Conservation (phyloP, 2,113 vertebrate species). For the Edolisoma coerulescens region DNA sequence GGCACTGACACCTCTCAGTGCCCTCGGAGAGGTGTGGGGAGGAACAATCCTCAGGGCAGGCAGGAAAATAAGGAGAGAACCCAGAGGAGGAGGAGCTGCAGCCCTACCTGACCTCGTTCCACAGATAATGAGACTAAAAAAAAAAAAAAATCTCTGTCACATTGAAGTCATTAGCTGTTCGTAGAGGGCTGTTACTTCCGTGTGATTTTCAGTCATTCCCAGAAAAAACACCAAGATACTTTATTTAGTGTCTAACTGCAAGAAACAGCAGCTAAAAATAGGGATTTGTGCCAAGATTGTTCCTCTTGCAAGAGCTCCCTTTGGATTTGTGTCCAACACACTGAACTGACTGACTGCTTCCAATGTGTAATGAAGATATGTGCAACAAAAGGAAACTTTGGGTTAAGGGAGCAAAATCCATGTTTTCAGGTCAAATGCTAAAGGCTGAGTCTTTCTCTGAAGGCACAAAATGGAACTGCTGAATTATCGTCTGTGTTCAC, state of each 20-base stretch:
- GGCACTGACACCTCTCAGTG: not conserved
- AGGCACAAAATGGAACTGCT: not conserved
- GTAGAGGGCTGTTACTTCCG: not conserved
- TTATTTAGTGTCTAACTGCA: not conserved
- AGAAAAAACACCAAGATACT: not conserved
- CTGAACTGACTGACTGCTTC: not conserved
- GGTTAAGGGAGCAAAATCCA: not conserved
- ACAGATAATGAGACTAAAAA: not conserved
- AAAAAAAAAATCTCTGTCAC: not conserved
- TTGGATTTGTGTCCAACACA: not conserved
- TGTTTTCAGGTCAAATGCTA: not conserved
- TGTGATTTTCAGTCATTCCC: not conserved
- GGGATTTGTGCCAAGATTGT: not conserved
- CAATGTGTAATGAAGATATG: not conserved
- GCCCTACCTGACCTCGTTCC: not conserved
- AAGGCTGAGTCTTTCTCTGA: not conserved
- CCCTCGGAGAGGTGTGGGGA: rapidly evolving
- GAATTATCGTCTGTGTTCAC: not conserved
- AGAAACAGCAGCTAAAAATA: not conserved
- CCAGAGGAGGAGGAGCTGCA: not conserved
- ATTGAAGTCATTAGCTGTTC: not conserved
- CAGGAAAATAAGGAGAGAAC: not conserved
- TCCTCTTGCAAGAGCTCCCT: not conserved
- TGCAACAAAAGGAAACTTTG: not conserved
- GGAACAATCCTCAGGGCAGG: not conserved